Evolutionary conservation across 2,888 invertebrate genomes (phyloP), one percentile per base, ranked within the genome.

Genomic region (Stratiomys singularior): DNA sequence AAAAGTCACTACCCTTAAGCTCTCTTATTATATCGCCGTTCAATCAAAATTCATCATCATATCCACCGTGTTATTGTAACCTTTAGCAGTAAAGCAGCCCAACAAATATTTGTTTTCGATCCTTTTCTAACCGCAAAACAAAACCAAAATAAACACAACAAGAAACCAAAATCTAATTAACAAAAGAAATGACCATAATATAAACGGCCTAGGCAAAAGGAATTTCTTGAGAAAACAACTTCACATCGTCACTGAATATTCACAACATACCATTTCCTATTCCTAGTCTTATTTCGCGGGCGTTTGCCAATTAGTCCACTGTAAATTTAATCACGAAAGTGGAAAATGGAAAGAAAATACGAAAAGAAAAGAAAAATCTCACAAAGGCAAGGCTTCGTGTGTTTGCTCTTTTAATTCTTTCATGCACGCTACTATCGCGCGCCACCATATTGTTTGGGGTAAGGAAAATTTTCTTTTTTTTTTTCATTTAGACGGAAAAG

Each of bases 281-380:
- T 52, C 52, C 52, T 52, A 13, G 15, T 52, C 52, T 60, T 28
- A 28, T 27, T 64, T 64, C 30, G 25, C 64, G 64, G 64, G 30
- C 64, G 64, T 64, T 64, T 64, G 15, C 64, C 28, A 64, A 64
- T 30, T 64, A 64, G 64, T 30, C 25, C n/a, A 64, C 27, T 64
- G 15, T 64, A 64, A 64, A 64, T 64, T 64, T 30, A 25, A 30
- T 64, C 64, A 64, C 28, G 64, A 64, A 64, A 64, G 23, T 60
- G 15, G 52, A 52, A 52, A 18, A 64, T n/a, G 64, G 30, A 18
- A 28, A 28, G 23, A 21, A 60, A 60, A 18, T n/a, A n/a, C n/a
- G n/a, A n/a, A n/a, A n/a, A n/a, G n/a, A n/a, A 21, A 9, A 18
- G 15, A 4, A 52, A 52, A 52, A 52, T 52, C 52, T 52, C 15